Percentiles rank a stretch among this genome's conserved stretches.
Conservation (phyloP, 2,113 vertebrate genomes). For the Lampris incognitus region DNA sequence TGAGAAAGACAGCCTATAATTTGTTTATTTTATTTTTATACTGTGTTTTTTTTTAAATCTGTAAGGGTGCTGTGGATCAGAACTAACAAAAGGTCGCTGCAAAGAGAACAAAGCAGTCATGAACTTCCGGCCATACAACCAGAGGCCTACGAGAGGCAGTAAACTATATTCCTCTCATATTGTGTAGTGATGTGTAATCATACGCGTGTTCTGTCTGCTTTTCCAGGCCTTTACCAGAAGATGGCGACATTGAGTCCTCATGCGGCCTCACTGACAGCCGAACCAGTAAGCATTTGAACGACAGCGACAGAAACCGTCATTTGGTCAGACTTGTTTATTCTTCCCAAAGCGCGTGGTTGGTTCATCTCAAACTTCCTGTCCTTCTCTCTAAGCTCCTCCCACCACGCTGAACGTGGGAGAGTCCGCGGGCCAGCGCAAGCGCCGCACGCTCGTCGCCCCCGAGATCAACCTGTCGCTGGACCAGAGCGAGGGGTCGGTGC, state of each 20-base stretch:
- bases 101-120: background rate
- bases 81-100: background rate
- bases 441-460: conserved; percentile 91
- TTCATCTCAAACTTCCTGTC: background rate
- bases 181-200: background rate
- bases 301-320: background rate
- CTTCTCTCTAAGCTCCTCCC: conserved; percentile 84
- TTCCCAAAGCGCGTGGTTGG: background rate
- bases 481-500: conserved; percentile 93
- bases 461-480: conserved; percentile 97
- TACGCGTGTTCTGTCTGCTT: conserved; percentile 5
- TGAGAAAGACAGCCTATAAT: background rate
- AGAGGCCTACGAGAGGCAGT: background rate
- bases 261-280: conserved; percentile 84
- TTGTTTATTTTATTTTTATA: background rate
- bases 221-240: conserved; percentile 88
- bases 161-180: background rate
- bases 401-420: conserved; percentile 84
- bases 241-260: conserved; percentile 84
- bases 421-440: conserved; percentile 81
- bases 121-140: background rate
- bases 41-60: background rate
- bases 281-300: conserved; percentile 82
- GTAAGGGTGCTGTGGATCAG: no score
- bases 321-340: background rate